Percentiles rank a stretch among this genome's conserved stretches.
Conservation (phyloP, 2,113 vertebrate species). For the Narcine bancroftii region DNA sequence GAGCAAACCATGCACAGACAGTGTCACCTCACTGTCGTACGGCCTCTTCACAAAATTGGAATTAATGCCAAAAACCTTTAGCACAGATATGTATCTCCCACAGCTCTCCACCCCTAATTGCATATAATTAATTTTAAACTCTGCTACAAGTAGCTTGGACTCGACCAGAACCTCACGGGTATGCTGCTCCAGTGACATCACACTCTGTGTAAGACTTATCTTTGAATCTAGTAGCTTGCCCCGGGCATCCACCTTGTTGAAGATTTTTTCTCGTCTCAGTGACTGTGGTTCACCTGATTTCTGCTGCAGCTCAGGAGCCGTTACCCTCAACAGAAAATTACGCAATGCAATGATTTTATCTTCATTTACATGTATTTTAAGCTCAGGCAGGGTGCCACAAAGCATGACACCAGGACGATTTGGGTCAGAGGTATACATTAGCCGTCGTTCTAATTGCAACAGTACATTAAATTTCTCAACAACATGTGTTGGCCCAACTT, state of each 20-base stretch:
- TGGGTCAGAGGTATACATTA: slow-evolving; percentile 91
- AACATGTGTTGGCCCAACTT: slow-evolving; percentile 89
- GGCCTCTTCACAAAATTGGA: slow-evolving; percentile 92
- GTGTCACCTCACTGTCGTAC: slow-evolving; percentile 82
- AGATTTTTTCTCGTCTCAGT: slow-evolving; percentile 75
- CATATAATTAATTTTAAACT: slow-evolving; percentile 94
- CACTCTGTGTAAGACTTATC: slow-evolving; percentile 84
- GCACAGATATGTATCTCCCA: slow-evolving; percentile 88
- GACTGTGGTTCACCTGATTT: slow-evolving; percentile 58
- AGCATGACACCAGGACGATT: slow-evolving; percentile 85
- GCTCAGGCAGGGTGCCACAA: slow-evolving; percentile 82
- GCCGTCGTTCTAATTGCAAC: slow-evolving; percentile 79
- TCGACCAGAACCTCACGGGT: slow-evolving; percentile 89
- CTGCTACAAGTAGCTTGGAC: slow-evolving; percentile 83
- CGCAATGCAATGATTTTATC: slow-evolving; percentile 86
- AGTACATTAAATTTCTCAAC: slow-evolving; percentile 96
- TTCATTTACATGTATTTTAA: slow-evolving; percentile 93
- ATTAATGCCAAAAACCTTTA: slow-evolving; percentile 92
- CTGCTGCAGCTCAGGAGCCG: slow-evolving; percentile 52
- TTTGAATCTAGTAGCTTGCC: slow-evolving; percentile 81
- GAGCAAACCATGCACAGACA: slow-evolving; percentile 87
- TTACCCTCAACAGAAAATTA: slow-evolving; percentile 73
- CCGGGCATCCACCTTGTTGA: slow-evolving; percentile 65
- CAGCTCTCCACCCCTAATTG: slow-evolving; percentile 88
- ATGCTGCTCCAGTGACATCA: slow-evolving; percentile 81